Evolutionary conservation across 2,113 vertebrate species (phyloP).

Genomic region (Oenanthe oenanthe): DNA sequence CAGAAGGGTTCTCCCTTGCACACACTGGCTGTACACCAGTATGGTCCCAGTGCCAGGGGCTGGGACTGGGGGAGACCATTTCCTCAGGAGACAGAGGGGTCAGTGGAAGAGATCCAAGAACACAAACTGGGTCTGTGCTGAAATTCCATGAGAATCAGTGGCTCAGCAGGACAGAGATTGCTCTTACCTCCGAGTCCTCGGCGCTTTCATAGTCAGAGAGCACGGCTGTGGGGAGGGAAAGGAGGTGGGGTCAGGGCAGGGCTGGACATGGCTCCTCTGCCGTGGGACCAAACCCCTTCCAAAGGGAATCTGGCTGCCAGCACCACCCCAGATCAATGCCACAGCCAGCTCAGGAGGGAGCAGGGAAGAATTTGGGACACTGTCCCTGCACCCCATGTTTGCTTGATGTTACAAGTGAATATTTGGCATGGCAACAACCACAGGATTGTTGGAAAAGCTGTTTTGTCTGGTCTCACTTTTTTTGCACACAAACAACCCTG

Average conservation of each 20-base stretch:
- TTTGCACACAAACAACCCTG: too few relatives aligned
- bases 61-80: accelerated
- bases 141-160: neutral
- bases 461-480: neutral
- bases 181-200: conserved; percentile 90
- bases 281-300: neutral
- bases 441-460: accelerated
- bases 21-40: accelerated
- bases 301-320: neutral
- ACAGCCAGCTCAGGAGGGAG: neutral
- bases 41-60: neutral
- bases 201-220: conserved; percentile 97
- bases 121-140: neutral
- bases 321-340: neutral
- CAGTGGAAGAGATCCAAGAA: neutral
- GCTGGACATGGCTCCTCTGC: neutral
- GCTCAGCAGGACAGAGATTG: neutral
- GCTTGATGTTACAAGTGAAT: accelerated
- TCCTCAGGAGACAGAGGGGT: neutral
- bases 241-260: neutral
- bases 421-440: neutral
- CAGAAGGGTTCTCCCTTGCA: neutral
- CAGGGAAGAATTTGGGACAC: accelerated
- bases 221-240: conserved; percentile 80
- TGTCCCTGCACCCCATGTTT: accelerated